These are phyloP conservation scores for Caenorhabditis angaria DNA, from an alignment of 2,888 invertebrate species.

Conservation along the genomic window DNA sequence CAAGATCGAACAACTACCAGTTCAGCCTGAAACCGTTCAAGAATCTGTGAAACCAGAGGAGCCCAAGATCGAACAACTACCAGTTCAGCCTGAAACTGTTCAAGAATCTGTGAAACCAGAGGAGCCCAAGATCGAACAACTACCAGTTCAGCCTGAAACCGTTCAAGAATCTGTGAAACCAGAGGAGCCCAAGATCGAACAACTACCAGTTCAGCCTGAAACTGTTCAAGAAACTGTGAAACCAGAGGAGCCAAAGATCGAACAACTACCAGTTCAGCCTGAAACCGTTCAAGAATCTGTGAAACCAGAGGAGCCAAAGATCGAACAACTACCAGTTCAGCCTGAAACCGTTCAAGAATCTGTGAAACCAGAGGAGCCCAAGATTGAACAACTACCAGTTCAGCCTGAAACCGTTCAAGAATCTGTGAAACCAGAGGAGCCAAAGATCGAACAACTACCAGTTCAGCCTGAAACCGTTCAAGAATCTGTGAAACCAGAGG, in stretches of 20 bases:
- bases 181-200: constrained; percentile 1
- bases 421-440: constrained; percentile 10
- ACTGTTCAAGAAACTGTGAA: constrained; percentile 7
- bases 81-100: constrained; percentile 8
- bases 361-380: constrained; percentile 10
- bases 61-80: background rate
- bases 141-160: constrained; percentile 16
- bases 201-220: background rate
- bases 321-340: constrained; percentile 12
- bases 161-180: constrained; percentile 6
- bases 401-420: constrained; percentile 10
- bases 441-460: constrained; percentile 14
- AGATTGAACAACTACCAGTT: constrained; percentile 6
- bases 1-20: constrained; percentile 9
- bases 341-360: constrained; percentile 17
- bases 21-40: constrained; percentile 12
- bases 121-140: constrained; percentile 10
- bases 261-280: constrained; percentile 11
- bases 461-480: constrained; percentile 8
- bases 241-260: constrained; percentile 16
- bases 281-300: constrained; percentile 16
- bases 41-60: constrained; percentile 10
- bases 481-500: constrained; percentile 15
- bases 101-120: background rate
- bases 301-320: constrained; percentile 23